Evolutionary conservation across 1,140 invertebrate species (phyloP).

Genomic region (Lepidostoma basale): DNA sequence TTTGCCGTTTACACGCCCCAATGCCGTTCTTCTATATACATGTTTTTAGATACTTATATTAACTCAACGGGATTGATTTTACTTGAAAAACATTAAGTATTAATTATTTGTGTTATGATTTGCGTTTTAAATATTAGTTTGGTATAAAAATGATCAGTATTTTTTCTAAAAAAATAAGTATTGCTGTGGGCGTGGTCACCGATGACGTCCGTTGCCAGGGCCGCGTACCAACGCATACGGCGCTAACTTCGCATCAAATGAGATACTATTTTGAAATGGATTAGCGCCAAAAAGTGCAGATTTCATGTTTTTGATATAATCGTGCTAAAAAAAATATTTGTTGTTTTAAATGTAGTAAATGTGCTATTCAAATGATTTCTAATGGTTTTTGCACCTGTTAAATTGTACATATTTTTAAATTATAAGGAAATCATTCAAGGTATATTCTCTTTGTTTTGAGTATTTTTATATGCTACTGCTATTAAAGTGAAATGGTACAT

Average conservation of each 20-base stretch:
- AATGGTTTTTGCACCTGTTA: conserved; percentile 12
- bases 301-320: neutral
- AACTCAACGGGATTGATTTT: neutral
- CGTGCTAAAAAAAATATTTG: neutral
- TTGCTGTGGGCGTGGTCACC: conserved; percentile 7
- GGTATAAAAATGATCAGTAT: neutral
- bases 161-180: neutral
- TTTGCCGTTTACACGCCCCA: conserved; percentile 18
- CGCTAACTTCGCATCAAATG: conserved; percentile 31
- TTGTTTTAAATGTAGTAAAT: neutral
- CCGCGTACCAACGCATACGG: conserved; percentile 31
- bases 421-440: conserved; percentile 24
- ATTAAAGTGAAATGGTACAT: neutral
- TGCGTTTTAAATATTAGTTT: neutral
- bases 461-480: neutral
- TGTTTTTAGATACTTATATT: neutral
- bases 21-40: neutral
- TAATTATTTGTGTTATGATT: neutral
- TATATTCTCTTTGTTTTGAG: neutral
- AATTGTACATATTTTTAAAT: conserved; percentile 25
- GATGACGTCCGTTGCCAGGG: conserved; percentile 17
- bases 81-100: neutral
- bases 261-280: conserved; percentile 36
- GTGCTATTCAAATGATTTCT: too few relatives aligned
- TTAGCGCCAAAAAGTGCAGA: conserved; percentile 19